Conservation (phyloP, 1,140 invertebrate genomes). For the Thaumatotibia leucotreta region DNA sequence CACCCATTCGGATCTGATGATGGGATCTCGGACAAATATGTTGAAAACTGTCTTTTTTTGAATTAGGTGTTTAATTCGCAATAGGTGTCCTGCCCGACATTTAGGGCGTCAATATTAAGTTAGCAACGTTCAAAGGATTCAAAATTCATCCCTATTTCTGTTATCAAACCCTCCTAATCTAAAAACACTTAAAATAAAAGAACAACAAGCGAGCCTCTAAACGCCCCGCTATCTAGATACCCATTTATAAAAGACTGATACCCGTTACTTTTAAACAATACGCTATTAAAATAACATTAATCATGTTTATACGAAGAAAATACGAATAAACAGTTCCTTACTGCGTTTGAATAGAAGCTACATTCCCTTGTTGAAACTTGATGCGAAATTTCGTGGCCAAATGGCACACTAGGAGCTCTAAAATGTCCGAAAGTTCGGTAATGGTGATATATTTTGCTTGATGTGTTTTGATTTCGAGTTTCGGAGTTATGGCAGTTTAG, state of each 20-base stretch:
- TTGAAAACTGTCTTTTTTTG: too few relatives aligned
- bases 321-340: background rate
- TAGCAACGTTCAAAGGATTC: too few relatives aligned
- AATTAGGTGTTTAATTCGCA: too few relatives aligned
- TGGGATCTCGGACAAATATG: too few relatives aligned
- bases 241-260: conserved; percentile 5
- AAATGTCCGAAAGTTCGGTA: background rate
- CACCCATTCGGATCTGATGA: too few relatives aligned
- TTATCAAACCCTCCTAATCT: background rate
- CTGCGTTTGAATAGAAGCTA: background rate
- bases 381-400: background rate
- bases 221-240: background rate
- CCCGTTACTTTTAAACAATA: background rate
- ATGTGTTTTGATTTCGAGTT: background rate
- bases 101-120: too few relatives aligned
- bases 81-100: too few relatives aligned
- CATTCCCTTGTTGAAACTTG: background rate
- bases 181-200: background rate
- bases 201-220: background rate
- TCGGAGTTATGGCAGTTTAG: background rate
- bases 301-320: background rate
- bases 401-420: background rate
- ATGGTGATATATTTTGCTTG: conserved; percentile 5
- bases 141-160: too few relatives aligned
- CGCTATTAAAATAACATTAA: conserved; percentile 15